Base-by-base conservation (phyloP, 1,140 invertebrate species). In the Drosophila rufa region DNA sequence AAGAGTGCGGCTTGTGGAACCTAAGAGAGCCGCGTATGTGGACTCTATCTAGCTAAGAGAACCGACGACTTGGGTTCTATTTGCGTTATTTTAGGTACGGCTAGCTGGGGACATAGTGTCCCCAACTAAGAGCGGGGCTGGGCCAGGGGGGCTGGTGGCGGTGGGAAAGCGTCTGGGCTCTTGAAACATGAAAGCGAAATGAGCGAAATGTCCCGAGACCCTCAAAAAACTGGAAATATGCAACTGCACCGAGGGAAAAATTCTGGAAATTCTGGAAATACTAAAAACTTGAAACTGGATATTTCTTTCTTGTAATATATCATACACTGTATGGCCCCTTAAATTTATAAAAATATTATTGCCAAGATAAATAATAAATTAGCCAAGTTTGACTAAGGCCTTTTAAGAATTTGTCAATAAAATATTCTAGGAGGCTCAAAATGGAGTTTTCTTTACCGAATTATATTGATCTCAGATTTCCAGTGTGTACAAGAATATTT, bases 131-230 rank as follows among this genome's bases (percentile, higher is more conserved):
- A 66, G 56, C 43, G 47, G 33, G 42, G 11, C 48, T 51, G 40
- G 47, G 38, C 25, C 46, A 9, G 38, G 27, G 40, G 30, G 27
- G 30, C 14, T 40, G 9, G 25, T 11, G 19, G 36, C 33, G 17
- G 15, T 66, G 56, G 40, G n/a, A 59, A 64, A 51, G 25, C 48
- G 30, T 47, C 33, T 40, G 33, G 27, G 38, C 40, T 58, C 78
- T 80, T 60, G 60, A 80, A 83, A 81, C 55, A 81, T 84, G 82
- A 84, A 84, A 85, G 78, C 78, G 64, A 84, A 73, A 73, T 59
- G 67, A 85, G 78, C 78, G 64, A 84, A 73, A 73, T 59, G 67
- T 59, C 38, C 53, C 36, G 38, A 71, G 68, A 59, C 43, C 27
- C 45, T 73, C 36, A 30, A 73, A 48, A 47, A 70, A 48, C 66